Evolutionary conservation across 2,888 invertebrate genomes (phyloP).

Genomic region (Patella depressa): DNA sequence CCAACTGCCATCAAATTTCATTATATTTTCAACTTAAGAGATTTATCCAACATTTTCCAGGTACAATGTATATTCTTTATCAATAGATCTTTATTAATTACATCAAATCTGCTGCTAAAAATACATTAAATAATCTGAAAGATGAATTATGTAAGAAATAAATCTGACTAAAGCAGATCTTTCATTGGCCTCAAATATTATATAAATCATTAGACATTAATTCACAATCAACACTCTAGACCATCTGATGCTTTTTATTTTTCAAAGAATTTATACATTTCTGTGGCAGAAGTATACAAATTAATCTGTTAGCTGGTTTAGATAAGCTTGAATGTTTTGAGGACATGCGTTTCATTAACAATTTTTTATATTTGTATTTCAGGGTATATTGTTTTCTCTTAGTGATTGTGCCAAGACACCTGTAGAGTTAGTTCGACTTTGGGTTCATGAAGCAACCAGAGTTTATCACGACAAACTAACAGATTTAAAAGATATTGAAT

Average conservation of each 20-base stretch:
- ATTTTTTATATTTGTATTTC: constrained; percentile 45
- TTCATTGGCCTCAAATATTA: too few relatives aligned
- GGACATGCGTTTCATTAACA: neutral
- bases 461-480: constrained; percentile 94
- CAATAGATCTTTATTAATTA: neutral
- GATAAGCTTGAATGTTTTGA: neutral
- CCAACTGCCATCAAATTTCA: constrained; percentile 97
- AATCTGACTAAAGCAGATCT: too few relatives aligned
- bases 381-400: constrained; percentile 92
- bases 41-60: constrained; percentile 95
- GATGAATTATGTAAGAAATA: too few relatives aligned
- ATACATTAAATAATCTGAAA: neutral
- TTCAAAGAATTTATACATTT: neutral
- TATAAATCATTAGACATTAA: too few relatives aligned
- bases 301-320: too few relatives aligned
- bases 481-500: constrained; percentile 92
- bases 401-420: constrained; percentile 87
- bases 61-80: constrained; percentile 73
- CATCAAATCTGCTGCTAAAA: neutral
- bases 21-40: constrained; percentile 94
- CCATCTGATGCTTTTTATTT: neutral
- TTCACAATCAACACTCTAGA: too few relatives aligned
- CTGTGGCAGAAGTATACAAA: too few relatives aligned
- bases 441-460: constrained; percentile 93
- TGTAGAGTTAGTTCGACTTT: constrained; percentile 87